Evolutionary conservation across 2,888 invertebrate species (phyloP).

Genomic region (Tipula confusa): DNA sequence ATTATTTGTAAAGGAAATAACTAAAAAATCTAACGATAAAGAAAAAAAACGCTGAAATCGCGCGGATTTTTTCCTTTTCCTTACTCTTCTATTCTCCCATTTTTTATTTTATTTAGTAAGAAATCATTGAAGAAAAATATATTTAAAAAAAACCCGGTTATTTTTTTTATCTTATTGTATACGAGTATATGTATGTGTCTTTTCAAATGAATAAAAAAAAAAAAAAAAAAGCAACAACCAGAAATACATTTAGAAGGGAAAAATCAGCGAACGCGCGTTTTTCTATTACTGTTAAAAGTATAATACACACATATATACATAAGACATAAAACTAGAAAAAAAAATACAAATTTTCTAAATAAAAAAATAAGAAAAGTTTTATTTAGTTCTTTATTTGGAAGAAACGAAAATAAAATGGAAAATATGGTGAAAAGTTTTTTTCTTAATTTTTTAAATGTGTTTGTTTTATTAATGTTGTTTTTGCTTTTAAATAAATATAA

Average conservation of each 20-base stretch:
- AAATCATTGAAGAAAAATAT: conserved; percentile 12
- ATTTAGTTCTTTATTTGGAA: background rate
- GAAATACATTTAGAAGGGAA: background rate
- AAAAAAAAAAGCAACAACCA: too few relatives aligned
- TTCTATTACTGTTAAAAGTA: background rate
- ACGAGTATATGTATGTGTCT: background rate
- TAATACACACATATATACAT: background rate
- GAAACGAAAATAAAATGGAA: background rate
- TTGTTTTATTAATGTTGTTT: conserved; percentile 1
- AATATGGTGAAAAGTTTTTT: conserved; percentile 14
- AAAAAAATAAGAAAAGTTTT: background rate
- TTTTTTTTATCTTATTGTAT: conserved; percentile 13
- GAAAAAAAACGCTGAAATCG: conserved; percentile 21
- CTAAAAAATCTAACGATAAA: conserved; percentile 20
- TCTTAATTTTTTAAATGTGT: conserved; percentile 25
- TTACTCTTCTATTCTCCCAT: background rate
- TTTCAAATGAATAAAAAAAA: background rate
- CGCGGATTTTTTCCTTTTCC: conserved; percentile 13
- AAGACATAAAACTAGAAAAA: background rate
- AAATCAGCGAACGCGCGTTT: background rate
- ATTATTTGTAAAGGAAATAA: conserved; percentile 25
- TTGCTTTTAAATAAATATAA: background rate
- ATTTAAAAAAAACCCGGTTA: background rate
- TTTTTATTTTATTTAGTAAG: conserved; percentile 25
- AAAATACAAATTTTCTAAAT: background rate